Percentiles rank a stretch among this genome's conserved stretches.
Evolutionary conservation across 2,888 invertebrate genomes (phyloP).

Genomic region (Tipula lateralis): DNA sequence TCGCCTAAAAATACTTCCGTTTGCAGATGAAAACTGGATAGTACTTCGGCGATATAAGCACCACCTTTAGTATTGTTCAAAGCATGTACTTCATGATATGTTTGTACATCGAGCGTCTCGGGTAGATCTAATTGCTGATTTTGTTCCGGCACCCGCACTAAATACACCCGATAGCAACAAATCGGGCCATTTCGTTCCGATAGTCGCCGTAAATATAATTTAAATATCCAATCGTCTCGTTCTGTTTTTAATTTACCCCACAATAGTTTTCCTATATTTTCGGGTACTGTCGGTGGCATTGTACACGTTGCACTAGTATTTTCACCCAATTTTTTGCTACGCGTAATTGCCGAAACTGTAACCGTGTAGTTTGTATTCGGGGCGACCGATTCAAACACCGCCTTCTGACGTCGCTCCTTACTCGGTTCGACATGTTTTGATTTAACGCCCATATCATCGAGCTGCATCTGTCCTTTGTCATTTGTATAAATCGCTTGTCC

Average conservation of each 20-base stretch:
- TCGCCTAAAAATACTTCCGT: slow-evolving; percentile 72
- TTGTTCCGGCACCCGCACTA: slow-evolving; percentile 63
- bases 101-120: slow-evolving; percentile 62
- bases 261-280: slow-evolving; percentile 50
- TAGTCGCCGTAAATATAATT: slow-evolving; percentile 68
- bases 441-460: slow-evolving; percentile 58
- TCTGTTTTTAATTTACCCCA: slow-evolving; percentile 60
- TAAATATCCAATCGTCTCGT: slow-evolving; percentile 66
- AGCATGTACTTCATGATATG: slow-evolving; percentile 69
- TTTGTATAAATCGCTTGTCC: slow-evolving; percentile 55
- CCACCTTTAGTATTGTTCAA: slow-evolving; percentile 57
- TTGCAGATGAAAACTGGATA: slow-evolving; percentile 62
- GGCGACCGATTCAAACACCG: slow-evolving; percentile 61
- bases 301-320: slow-evolving; percentile 59
- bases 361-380: slow-evolving; percentile 83
- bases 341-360: slow-evolving; percentile 69
- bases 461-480: slow-evolving; percentile 50
- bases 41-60: slow-evolving; percentile 81
- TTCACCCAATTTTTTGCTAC: slow-evolving; percentile 68
- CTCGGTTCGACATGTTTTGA: slow-evolving; percentile 55
- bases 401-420: slow-evolving; percentile 49
- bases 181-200: slow-evolving; percentile 83
- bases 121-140: slow-evolving; percentile 63
- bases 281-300: slow-evolving; percentile 69
- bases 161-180: slow-evolving; percentile 77